These are phyloP conservation scores for Lathamus discolor DNA, from an alignment of 2,113 vertebrate species.

Conservation along the genomic window DNA sequence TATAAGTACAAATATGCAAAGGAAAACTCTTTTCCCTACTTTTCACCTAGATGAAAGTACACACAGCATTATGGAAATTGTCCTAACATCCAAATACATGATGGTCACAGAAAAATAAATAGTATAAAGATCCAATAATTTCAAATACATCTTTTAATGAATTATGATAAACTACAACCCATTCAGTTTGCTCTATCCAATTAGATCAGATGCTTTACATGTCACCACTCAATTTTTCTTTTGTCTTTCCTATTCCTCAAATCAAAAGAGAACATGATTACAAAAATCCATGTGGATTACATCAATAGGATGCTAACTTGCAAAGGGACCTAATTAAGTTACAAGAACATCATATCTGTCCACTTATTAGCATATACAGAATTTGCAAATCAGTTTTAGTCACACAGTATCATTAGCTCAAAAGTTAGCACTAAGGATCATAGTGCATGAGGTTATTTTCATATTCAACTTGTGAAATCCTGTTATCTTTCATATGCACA, in stretches of 20 bases:
- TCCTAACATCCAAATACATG: neutral
- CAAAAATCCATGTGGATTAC: neutral
- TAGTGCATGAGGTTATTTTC: neutral
- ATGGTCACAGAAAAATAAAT: neutral
- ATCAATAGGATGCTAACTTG: neutral
- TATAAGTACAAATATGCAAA: neutral
- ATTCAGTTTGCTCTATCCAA: neutral
- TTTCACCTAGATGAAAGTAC: neutral
- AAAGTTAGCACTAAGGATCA: neutral
- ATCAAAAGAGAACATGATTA: neutral
- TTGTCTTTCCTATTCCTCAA: neutral
- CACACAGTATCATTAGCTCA: neutral
- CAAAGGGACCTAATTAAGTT: neutral
- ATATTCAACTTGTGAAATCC: neutral
- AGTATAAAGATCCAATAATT: neutral
- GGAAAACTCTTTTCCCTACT: neutral
- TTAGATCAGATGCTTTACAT: neutral
- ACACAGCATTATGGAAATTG: neutral
- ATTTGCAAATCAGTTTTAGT: neutral
- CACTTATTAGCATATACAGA: neutral
- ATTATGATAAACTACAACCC: neutral
- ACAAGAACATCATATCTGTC: neutral
- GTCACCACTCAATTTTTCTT: neutral
- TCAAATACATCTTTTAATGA: neutral
- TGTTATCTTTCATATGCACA: neutral